These are phyloP conservation scores for Caenorhabditis angaria DNA, from an alignment of 2,888 invertebrate species.

Conservation along the genomic window DNA sequence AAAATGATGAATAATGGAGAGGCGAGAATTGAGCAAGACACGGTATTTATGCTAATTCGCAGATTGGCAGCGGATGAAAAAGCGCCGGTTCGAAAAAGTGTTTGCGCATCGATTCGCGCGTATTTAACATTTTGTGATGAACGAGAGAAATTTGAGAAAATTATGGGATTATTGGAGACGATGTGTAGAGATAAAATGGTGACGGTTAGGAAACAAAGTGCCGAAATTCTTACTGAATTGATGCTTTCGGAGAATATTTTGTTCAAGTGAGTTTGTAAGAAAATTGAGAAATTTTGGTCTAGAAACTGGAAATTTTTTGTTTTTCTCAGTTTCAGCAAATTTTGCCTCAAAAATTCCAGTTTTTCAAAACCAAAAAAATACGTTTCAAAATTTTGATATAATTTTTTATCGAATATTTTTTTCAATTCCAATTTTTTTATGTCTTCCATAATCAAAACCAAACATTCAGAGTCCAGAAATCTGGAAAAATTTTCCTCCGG, in stretches of 20 bases:
- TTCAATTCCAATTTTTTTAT: no score
- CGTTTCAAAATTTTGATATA: no score
- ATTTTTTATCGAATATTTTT: no score
- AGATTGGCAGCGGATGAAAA: conserved; percentile 24
- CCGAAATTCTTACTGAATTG: conserved; percentile 26
- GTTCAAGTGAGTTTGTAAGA: conserved; percentile 19
- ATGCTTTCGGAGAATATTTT: conserved; percentile 17
- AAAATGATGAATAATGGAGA: conserved; percentile 32
- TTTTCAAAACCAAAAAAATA: no score
- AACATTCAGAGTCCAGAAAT: no score
- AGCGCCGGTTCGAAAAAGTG: conserved; percentile 29
- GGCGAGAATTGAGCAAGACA: conserved; percentile 23
- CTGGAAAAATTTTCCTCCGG: no score
- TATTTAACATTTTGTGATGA: conserved; percentile 20
- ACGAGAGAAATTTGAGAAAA: conserved; percentile 19
- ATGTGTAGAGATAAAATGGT: conserved; percentile 31
- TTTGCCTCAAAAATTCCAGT: no score
- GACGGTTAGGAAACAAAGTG: conserved; percentile 21
- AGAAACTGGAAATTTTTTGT: no score
- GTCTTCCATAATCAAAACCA: no score
- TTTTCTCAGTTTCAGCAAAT: not conserved
- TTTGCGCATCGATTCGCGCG: conserved; percentile 8
- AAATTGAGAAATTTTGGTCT: no score
- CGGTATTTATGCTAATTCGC: conserved; percentile 23
- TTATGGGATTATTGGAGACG: conserved; percentile 4